A percentile compares a stretch with the other conserved stretches of the same genome.
phyloP scores from a whole-genome alignment of 2,113 vertebrate genomes.

The Rhodinocichla rosea region DNA sequence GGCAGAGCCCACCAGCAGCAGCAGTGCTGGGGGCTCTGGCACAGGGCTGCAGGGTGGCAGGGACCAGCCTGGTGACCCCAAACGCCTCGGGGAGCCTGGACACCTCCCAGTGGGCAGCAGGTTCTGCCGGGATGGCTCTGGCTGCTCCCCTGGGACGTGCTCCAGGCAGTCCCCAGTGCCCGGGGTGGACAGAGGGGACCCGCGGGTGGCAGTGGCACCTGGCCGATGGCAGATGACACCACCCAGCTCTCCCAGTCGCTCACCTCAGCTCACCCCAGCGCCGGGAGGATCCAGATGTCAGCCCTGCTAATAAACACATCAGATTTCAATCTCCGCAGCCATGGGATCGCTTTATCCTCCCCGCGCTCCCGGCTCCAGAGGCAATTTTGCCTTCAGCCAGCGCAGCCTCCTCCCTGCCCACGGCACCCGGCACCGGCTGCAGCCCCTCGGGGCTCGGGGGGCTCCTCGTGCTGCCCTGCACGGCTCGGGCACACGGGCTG shows the following conservation, averaged over 20 bases:
- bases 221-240: rapidly evolving
- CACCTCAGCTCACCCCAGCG: slow-evolving; percentile 42
- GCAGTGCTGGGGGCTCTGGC: not conserved
- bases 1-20: not conserved
- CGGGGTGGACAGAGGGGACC: not conserved
- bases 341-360: slow-evolving; percentile 43
- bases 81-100: not conserved
- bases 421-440: rapidly evolving
- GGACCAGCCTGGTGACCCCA: not conserved
- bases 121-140: rapidly evolving
- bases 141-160: not conserved
- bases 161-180: rapidly evolving
- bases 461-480: not conserved
- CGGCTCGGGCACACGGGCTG: rapidly evolving
- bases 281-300: slow-evolving; percentile 55
- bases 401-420: not conserved
- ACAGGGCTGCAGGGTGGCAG: not conserved
- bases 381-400: slow-evolving; percentile 22
- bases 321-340: slow-evolving; percentile 51
- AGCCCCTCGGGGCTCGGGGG: not conserved
- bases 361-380: not conserved
- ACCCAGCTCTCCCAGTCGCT: not conserved
- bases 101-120: rapidly evolving
- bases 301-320: slow-evolving; percentile 53
- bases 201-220: rapidly evolving